A percentile compares a stretch with the other conserved stretches of the same genome.
Evolutionary conservation across 2,888 invertebrate genomes (phyloP).

Genomic region (Temnothorax ravouxi): DNA sequence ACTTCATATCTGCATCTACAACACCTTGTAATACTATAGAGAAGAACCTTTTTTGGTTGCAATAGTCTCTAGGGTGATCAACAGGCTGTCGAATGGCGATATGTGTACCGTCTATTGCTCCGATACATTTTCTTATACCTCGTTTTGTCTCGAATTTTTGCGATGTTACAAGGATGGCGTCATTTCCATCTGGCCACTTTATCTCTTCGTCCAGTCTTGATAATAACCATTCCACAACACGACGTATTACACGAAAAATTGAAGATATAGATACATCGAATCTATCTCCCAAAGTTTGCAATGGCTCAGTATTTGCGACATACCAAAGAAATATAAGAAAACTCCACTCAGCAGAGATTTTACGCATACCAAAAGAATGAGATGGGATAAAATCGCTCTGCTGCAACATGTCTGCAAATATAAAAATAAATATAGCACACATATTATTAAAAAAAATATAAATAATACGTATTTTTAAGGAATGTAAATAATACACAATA

Average conservation of each 20-base stretch:
- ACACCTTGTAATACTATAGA: constrained; percentile 52
- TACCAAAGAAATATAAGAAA: constrained; percentile 30
- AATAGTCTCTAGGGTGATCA: constrained; percentile 44
- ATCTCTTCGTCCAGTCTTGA: constrained; percentile 24
- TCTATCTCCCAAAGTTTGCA: constrained; percentile 16
- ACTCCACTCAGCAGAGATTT: constrained; percentile 30
- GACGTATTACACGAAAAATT: constrained; percentile 25
- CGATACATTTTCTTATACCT: constrained; percentile 20
- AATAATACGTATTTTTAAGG: not conserved
- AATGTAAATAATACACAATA: not conserved
- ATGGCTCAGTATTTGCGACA: constrained; percentile 15
- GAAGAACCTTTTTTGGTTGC: constrained; percentile 46
- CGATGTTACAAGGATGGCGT: not conserved
- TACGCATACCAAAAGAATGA: constrained; percentile 20
- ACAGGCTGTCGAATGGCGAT: constrained; percentile 42
- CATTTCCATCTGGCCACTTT: constrained; percentile 15
- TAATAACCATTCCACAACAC: constrained; percentile 8
- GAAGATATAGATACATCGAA: constrained; percentile 22
- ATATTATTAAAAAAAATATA: constrained; percentile 7
- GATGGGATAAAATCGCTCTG: constrained; percentile 27
- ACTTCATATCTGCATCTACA: constrained; percentile 50
- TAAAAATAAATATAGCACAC: not conserved
- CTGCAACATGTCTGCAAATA: constrained; percentile 5
- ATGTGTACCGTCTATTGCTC: constrained; percentile 29
- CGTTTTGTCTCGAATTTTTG: constrained; percentile 25